Evolutionary conservation across 2,797 vertebrate genomes (phyloP).

Genomic region (Pangasius krempfi): DNA sequence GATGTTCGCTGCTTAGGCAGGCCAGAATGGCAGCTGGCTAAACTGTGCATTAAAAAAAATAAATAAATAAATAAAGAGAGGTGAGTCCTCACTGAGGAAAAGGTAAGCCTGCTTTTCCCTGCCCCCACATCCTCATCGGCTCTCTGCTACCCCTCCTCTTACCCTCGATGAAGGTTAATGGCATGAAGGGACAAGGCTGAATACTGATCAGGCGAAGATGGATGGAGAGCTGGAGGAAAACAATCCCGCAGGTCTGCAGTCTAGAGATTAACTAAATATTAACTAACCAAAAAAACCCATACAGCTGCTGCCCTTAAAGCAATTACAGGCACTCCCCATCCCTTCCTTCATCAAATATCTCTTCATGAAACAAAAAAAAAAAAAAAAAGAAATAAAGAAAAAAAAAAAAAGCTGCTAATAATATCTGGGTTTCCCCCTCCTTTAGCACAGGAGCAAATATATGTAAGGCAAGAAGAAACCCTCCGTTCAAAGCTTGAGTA

Average conservation of each 20-base stretch:
- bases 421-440: slow-evolving; percentile 31
- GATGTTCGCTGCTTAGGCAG: slow-evolving; percentile 31
- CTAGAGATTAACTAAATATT: slow-evolving; percentile 64
- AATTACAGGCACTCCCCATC: slow-evolving; percentile 44
- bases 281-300: slow-evolving; percentile 59
- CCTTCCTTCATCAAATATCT: slow-evolving; percentile 43
- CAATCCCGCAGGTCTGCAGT: slow-evolving; percentile 53
- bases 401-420: not conserved
- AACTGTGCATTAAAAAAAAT: slow-evolving; percentile 41
- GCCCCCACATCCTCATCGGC: slow-evolving; percentile 54
- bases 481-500: slow-evolving; percentile 1
- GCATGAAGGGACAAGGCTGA: slow-evolving; percentile 62
- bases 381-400: not conserved
- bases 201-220: slow-evolving; percentile 62
- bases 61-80: not conserved
- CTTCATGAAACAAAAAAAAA: slow-evolving; percentile 36
- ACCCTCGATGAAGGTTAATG: slow-evolving; percentile 74
- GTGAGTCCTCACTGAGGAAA: slow-evolving; percentile 38
- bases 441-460: slow-evolving; percentile 13
- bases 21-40: slow-evolving; percentile 37
- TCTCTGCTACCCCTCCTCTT: slow-evolving; percentile 50
- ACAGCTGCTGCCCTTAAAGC: slow-evolving; percentile 57
- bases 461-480: not conserved
- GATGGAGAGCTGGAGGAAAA: slow-evolving; percentile 60
- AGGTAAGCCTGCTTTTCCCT: slow-evolving; percentile 44